phyloP scores from a whole-genome alignment of 2,888 invertebrate genomes.

The Andrena bucephala region DNA sequence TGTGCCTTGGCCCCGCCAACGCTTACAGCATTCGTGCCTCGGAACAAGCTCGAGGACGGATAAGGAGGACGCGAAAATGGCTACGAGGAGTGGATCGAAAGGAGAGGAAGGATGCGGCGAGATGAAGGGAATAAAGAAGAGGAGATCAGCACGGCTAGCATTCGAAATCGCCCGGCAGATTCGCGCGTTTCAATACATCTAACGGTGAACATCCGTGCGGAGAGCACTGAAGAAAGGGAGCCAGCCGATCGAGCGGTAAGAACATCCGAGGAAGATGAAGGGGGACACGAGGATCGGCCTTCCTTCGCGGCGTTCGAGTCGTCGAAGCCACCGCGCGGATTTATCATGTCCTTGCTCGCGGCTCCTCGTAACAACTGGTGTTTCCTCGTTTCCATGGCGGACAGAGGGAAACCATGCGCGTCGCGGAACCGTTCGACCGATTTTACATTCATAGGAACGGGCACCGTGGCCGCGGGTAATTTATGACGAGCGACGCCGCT shows the following conservation, averaged over 20 bases:
- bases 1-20: slow-evolving; percentile 38
- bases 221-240: slow-evolving; percentile 24
- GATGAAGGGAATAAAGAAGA: not conserved
- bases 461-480: slow-evolving; percentile 33
- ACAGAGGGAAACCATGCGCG: slow-evolving; percentile 40
- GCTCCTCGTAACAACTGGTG: slow-evolving; percentile 48
- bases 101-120: not conserved
- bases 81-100: not conserved
- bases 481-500: slow-evolving; percentile 39
- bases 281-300: slow-evolving; percentile 34
- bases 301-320: slow-evolving; percentile 33
- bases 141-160: slow-evolving; percentile 28
- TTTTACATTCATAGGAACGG: slow-evolving; percentile 47
- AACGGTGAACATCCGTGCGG: slow-evolving; percentile 67
- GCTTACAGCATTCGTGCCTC: slow-evolving; percentile 53
- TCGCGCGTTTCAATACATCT: slow-evolving; percentile 71
- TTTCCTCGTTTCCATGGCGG: slow-evolving; percentile 38
- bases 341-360: slow-evolving; percentile 58
- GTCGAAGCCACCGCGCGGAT: slow-evolving; percentile 43
- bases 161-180: slow-evolving; percentile 62
- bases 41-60: slow-evolving; percentile 3
- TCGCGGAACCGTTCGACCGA: slow-evolving; percentile 45
- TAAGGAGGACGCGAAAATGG: slow-evolving; percentile 10
- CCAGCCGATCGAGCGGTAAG: slow-evolving; percentile 8
- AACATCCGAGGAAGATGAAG: slow-evolving; percentile 32